Conservation (phyloP, 1,140 invertebrate genomes). For the Eriocheir sinensis region DNA sequence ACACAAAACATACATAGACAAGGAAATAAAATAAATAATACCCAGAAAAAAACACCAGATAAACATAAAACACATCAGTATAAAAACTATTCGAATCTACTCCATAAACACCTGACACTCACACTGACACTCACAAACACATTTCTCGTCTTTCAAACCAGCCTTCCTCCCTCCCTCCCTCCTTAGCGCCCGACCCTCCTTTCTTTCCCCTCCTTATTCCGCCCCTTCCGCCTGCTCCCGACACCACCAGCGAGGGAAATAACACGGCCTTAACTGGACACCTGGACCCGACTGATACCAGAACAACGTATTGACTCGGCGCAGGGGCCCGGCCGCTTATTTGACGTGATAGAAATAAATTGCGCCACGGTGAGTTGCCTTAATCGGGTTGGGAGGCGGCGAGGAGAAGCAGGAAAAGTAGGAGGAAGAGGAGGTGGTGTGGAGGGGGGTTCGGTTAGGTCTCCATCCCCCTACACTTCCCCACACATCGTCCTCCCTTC, state of each 20-base stretch:
- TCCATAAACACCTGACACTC: neutral
- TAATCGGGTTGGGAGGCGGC: slow-evolving; percentile 9
- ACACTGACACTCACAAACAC: neutral
- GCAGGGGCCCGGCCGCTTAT: slow-evolving; percentile 17
- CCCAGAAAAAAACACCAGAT: no score
- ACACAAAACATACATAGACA: neutral
- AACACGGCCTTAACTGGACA: neutral
- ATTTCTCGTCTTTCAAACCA: neutral
- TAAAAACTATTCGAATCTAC: neutral
- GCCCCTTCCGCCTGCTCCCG: neutral
- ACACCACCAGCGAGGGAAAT: neutral
- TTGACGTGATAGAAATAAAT: slow-evolving; percentile 55
- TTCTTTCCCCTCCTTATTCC: no score
- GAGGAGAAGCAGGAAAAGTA: neutral
- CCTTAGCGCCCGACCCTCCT: neutral
- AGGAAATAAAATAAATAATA: neutral
- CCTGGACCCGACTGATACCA: neutral
- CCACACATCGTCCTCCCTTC: neutral
- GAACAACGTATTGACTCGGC: slow-evolving; percentile 37
- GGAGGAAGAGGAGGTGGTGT: neutral
- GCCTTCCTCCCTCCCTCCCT: neutral
- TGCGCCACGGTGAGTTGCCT: slow-evolving; percentile 23
- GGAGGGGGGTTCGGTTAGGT: no score
- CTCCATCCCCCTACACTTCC: neutral
- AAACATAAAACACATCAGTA: no score